Base-by-base conservation (phyloP, 2,113 vertebrate species). In the Ophthalmolycus amberensis region DNA sequence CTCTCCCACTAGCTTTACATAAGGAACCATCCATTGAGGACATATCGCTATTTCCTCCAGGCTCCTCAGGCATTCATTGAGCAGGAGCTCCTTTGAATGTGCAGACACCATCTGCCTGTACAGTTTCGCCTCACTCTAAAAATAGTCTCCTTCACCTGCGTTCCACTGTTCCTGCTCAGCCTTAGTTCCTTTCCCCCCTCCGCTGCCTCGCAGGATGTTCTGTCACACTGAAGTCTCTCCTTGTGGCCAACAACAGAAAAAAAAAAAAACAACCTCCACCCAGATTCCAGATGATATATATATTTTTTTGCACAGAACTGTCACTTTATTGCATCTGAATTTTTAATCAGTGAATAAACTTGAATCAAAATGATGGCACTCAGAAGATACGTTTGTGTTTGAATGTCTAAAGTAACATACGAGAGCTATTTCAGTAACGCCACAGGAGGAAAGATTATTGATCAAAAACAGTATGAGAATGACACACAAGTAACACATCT, bases 81-180 rank as follows among this genome's bases (percentile, higher is more conserved):
- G 67, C 62, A 78, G 63, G 66, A 54, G 50, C 40, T 75, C 37
- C 72, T 85, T 69, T 82, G 32, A 82, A 68, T 60, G 42, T 60
- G 56, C 60, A 67, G 20, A 73, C 56, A 79, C 56, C 27, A 67
- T 50, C 60, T 59, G 42, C 52, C 50, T 71, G 15, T 38, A 50
- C 38, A 42, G 63, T 37, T 81, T 50, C 50, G 37, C 62, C 32
- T 78, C 62, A n/a, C 50, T 73, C 86, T 91, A 85, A 83, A 86
- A 90, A 85, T 87, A 82, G 50, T 0, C 48, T 16, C 34, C 34
- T 76, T 42, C 60, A 56, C 48, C 48, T 74, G 29, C 71, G 71
- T 75, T 71, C 68, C 34, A 50, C 54, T 58, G 73, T 63, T 70
- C 27, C 50, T 32, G 42, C 58, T 84, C 62, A 38, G 56, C 83